These are phyloP conservation scores for Bombyx mori DNA, from an alignment of 1,140 invertebrate genomes.

Conservation along the genomic window DNA sequence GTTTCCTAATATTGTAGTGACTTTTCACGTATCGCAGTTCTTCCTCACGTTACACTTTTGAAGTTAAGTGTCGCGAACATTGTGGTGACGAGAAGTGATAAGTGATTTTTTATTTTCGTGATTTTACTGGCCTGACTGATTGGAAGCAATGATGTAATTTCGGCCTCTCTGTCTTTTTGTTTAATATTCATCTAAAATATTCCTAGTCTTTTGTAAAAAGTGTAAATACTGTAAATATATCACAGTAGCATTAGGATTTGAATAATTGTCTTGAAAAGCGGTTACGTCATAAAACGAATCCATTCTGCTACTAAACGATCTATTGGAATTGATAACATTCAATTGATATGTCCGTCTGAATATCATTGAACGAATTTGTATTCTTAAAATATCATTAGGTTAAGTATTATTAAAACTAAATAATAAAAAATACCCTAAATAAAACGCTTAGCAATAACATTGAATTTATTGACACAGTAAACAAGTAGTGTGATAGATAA, in stretches of 20 bases:
- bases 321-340: conserved; percentile 57
- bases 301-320: conserved; percentile 44
- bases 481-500: conserved; percentile 15
- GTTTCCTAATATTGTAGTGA: conserved; percentile 40
- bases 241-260: no score
- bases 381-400: conserved; percentile 58
- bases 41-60: conserved; percentile 37
- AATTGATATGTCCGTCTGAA: conserved; percentile 58
- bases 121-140: conserved; percentile 13
- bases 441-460: conserved; percentile 68
- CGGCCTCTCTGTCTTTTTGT: background rate
- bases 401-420: conserved; percentile 28
- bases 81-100: conserved; percentile 13
- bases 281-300: conserved; percentile 17
- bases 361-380: conserved; percentile 66
- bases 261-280: no score
- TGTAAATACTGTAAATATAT: conserved; percentile 17
- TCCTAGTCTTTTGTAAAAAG: conserved; percentile 50
- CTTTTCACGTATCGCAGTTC: conserved; percentile 44
- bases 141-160: conserved; percentile 22
- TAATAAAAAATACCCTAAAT: conserved; percentile 31
- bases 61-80: conserved; percentile 5
- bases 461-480: conserved; percentile 35
- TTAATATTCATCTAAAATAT: background rate
- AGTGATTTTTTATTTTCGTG: conserved; percentile 14